A percentile compares a stretch with the other conserved stretches of the same genome.
Evolutionary conservation across 2,113 vertebrate species (phyloP).

Genomic region (Pseudopodoces humilis): DNA sequence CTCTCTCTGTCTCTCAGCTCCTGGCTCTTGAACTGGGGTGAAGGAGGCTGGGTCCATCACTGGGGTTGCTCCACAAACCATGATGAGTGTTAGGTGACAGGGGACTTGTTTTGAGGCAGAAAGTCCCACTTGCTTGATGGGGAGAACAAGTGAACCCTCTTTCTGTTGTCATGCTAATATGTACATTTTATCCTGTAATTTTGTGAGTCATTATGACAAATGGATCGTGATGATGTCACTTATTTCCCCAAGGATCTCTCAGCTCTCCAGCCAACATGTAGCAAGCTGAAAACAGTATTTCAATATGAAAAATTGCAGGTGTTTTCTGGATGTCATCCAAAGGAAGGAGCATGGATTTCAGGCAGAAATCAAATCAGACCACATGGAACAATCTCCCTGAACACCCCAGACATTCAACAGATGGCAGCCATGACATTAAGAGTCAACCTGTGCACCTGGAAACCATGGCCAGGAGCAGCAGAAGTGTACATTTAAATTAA

Average conservation of each 20-base stretch:
- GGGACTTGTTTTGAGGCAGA: neutral
- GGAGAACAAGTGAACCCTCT: neutral
- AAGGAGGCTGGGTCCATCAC: neutral
- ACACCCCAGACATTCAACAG: conserved; percentile 18
- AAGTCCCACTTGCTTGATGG: neutral
- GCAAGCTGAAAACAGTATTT: conserved; percentile 27
- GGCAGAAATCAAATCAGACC: conserved; percentile 31
- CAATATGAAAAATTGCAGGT: conserved; percentile 46
- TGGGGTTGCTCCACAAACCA: neutral
- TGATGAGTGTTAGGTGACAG: neutral
- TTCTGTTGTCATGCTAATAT: neutral
- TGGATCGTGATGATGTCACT: conserved; percentile 4
- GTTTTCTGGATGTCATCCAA: conserved; percentile 28
- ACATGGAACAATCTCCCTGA: neutral
- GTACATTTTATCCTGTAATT: neutral
- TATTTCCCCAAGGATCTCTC: neutral
- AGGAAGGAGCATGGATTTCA: neutral
- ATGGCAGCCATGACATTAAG: neutral
- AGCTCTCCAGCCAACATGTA: neutral
- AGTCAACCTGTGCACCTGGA: neutral
- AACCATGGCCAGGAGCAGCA: neutral
- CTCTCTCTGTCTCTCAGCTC: neutral
- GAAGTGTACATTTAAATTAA: neutral
- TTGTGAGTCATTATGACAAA: conserved; percentile 26
- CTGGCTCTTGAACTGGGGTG: neutral